These are phyloP conservation scores for Bellardia pandia DNA, from an alignment of 2,888 invertebrate species.

Conservation along the genomic window DNA sequence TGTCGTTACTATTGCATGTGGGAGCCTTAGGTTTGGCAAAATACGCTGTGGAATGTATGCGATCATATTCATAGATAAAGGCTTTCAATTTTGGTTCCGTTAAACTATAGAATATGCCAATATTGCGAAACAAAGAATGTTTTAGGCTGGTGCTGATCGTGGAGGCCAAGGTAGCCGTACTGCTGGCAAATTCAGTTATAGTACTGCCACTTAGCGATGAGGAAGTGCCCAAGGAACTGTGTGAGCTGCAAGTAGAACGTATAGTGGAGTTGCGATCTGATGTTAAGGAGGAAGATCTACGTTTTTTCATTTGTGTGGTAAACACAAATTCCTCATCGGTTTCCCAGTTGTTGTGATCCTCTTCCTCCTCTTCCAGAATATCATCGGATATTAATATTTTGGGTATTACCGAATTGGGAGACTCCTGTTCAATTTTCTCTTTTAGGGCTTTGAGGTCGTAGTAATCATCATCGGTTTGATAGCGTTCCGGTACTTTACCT, in stretches of 20 bases:
- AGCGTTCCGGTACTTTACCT: conserved; percentile 79
- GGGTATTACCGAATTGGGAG: conserved; percentile 57
- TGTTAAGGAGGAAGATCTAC: conserved; percentile 59
- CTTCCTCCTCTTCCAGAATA: conserved; percentile 68
- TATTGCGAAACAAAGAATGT: conserved; percentile 80
- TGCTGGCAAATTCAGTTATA: conserved; percentile 80
- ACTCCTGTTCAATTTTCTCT: conserved; percentile 49
- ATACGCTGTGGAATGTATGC: conserved; percentile 77
- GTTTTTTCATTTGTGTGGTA: conserved; percentile 75
- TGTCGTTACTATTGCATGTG: conserved; percentile 43
- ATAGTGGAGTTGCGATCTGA: conserved; percentile 74
- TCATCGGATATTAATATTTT: conserved; percentile 69
- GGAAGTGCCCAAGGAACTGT: conserved; percentile 62
- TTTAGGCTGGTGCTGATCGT: conserved; percentile 74
- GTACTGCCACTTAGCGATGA: conserved; percentile 80
- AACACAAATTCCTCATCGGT: conserved; percentile 83
- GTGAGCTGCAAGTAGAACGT: conserved; percentile 65
- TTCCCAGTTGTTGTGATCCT: conserved; percentile 84
- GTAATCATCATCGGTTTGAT: conserved; percentile 74
- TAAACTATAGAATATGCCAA: conserved; percentile 82
- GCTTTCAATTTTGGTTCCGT: conserved; percentile 81
- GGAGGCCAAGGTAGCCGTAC: conserved; percentile 79
- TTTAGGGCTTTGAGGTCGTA: conserved; percentile 65
- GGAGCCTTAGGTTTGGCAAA: conserved; percentile 75
- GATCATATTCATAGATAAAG: conserved; percentile 83